Conservation (phyloP, 2,888 invertebrate genomes). For the Timema cristinae region DNA sequence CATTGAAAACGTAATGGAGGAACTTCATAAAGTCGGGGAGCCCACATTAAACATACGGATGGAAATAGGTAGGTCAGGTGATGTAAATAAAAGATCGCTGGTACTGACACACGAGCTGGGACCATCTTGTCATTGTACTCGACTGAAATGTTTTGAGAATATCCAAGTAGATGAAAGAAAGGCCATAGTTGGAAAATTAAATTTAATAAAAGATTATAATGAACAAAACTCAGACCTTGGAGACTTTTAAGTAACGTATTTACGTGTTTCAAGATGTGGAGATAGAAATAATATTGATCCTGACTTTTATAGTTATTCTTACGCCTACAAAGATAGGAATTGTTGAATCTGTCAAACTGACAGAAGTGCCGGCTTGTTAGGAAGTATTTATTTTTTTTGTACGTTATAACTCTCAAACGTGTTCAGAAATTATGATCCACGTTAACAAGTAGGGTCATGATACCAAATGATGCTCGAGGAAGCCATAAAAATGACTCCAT, state of each 20-base stretch:
- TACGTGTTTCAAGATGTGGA: not conserved
- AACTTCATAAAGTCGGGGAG: not conserved
- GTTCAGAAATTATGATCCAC: not conserved
- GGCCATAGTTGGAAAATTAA: not conserved
- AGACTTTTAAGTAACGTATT: not conserved
- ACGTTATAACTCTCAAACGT: not conserved
- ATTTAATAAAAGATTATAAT: not conserved
- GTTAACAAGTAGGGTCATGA: not conserved
- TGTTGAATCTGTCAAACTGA: not conserved
- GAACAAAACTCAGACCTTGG: not conserved
- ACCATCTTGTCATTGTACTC: conserved; percentile 1
- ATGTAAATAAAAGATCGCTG: conserved; percentile 1
- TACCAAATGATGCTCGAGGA: not conserved
- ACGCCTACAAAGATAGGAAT: not conserved
- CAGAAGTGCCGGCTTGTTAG: conserved; percentile 2
- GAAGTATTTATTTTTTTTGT: not conserved
- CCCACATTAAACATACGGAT: not conserved
- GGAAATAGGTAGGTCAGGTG: not conserved
- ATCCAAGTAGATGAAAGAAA: not conserved
- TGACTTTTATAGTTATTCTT: not conserved
- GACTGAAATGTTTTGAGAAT: not conserved
- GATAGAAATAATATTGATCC: not conserved
- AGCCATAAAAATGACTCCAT: no score
- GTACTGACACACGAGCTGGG: not conserved
- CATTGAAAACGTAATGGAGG: not conserved